Evolutionary conservation across 2,797 vertebrate species (phyloP), one percentile per base, ranked within the genome.

Genomic region (Gallinago solitaria): DNA sequence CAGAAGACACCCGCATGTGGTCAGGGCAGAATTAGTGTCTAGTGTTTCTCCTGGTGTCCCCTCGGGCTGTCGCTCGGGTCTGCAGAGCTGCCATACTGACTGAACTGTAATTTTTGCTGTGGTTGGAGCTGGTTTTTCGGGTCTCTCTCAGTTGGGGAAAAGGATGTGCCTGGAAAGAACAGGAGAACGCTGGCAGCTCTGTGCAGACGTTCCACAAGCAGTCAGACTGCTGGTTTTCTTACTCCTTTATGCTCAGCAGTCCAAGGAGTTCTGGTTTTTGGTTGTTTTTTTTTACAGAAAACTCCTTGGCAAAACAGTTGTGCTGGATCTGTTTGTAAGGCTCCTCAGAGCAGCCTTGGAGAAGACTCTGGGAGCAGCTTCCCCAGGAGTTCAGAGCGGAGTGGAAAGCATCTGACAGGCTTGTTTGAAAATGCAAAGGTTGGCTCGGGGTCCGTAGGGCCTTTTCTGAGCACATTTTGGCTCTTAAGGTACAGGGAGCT

Each of bases 81-180:
- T 90, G 83, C 65, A 35, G 80, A 61, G 47, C 65, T 65, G 53
- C 15, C n/a, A 28, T 61, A 30, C 0, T 75, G 41, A 20, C 71
- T 75, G 63, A 61, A 54, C 30, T 39, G 57, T 70, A 19, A 48
- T 16, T 86, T 70, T 41, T 75, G 24, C 73, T 61, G 65, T 75
- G 53, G 16, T 71, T 53, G 37, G 77, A 94, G 83, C 77, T 78
- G 73, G 6, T 83, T 96, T 94, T 87, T 70, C 51, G 51, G 71
- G 56, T 86, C 60, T 43, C 32, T 67, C 51, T 81, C 9, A 4
- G 35, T 0, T 83, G 48, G 37, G 43, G 80, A 59, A 30, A 61
- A 69, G 45, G 12, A 12, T 63, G 24, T 27, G 56, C 54, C 35
- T 64, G 20, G 57, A 48, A 87, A 41, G 51, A 81, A 0, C 61